Evolutionary conservation across 1,140 invertebrate genomes (phyloP).

Genomic region (Bombus waltoni): DNA sequence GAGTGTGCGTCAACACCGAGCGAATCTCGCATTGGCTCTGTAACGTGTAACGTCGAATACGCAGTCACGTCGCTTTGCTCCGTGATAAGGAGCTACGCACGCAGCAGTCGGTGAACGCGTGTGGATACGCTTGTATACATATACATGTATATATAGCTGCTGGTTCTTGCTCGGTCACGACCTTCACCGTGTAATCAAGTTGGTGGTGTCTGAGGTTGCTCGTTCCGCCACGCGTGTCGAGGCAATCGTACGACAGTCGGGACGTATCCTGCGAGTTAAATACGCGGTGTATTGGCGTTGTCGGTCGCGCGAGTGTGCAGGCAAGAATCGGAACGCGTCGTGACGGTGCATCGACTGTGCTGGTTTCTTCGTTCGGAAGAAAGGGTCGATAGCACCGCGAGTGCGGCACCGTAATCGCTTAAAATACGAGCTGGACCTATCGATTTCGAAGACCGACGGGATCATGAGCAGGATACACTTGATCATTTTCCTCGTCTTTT

Average conservation of each 20-base stretch:
- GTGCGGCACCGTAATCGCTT: neutral
- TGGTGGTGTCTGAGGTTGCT: neutral
- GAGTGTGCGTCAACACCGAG: no score
- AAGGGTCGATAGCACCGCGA: neutral
- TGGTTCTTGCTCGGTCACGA: slow-evolving; percentile 17
- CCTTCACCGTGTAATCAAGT: slow-evolving; percentile 15
- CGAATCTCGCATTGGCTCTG: no score
- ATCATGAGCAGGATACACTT: slow-evolving; percentile 39
- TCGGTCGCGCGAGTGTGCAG: neutral
- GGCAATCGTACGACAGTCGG: neutral
- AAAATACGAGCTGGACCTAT: neutral
- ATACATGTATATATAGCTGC: neutral
- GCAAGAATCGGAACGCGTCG: neutral
- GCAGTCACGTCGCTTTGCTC: neutral
- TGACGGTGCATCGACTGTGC: neutral
- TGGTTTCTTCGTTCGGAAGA: no score
- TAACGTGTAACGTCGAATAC: neutral
- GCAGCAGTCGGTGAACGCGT: neutral
- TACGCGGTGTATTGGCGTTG: neutral
- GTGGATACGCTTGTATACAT: neutral
- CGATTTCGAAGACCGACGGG: neutral
- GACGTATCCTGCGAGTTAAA: neutral
- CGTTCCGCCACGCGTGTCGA: neutral
- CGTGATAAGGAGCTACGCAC: no score
- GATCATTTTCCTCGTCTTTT: slow-evolving; percentile 29